phyloP scores from a whole-genome alignment of 2,113 vertebrate species.

The Oriolus oriolus region DNA sequence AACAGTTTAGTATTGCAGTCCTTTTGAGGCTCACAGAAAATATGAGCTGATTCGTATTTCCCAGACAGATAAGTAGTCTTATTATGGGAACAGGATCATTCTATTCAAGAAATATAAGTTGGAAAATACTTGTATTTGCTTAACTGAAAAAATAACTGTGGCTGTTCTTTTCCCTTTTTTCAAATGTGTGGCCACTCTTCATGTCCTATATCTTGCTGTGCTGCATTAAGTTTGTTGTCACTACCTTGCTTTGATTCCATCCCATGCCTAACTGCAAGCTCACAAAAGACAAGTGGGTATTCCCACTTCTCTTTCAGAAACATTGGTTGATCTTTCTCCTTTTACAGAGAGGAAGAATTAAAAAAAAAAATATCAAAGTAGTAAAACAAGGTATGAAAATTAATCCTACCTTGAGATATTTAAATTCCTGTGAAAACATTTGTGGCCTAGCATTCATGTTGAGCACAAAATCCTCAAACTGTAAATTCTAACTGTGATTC shows the following conservation, averaged over 20 bases:
- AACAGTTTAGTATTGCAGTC: neutral
- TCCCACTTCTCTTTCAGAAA: neutral
- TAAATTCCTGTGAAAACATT: neutral
- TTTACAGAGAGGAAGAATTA: neutral
- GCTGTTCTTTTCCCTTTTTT: neutral
- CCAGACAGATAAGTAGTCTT: neutral
- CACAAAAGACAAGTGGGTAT: neutral
- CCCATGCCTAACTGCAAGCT: neutral
- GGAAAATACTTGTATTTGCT: neutral
- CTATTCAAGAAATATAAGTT: neutral
- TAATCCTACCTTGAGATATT: neutral
- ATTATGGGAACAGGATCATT: neutral
- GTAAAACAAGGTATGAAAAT: neutral
- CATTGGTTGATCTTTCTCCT: neutral
- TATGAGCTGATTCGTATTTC: neutral
- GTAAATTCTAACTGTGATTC: neutral
- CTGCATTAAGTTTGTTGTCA: neutral
- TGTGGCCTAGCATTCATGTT: neutral
- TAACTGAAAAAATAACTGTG: neutral
- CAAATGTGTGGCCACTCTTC: neutral
- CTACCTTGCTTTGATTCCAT: neutral
- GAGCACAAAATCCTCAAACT: neutral
- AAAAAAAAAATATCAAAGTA: neutral
- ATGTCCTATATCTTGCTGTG: neutral
- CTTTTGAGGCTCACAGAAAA: neutral